phyloP scores from a whole-genome alignment of 2,797 vertebrate species.

The Muscicapa striata region DNA sequence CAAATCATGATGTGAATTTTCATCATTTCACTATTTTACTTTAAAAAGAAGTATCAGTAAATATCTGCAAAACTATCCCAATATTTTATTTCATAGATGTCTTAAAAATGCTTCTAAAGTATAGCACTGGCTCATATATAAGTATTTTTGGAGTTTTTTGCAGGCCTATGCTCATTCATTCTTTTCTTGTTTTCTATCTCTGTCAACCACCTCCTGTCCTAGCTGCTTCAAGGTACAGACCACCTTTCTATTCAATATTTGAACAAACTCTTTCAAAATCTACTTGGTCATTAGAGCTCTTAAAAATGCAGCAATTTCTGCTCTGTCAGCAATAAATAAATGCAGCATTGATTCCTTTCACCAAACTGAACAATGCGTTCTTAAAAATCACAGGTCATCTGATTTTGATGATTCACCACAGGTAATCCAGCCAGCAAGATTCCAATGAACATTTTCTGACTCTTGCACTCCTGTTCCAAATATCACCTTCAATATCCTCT shows the following conservation, averaged over 20 bases:
- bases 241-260: neutral
- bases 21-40: neutral
- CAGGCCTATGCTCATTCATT: neutral
- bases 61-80: neutral
- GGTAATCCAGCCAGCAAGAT: neutral
- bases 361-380: slow-evolving; percentile 31
- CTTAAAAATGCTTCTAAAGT: neutral
- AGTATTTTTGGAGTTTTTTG: neutral
- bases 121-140: neutral
- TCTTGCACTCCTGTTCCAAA: neutral
- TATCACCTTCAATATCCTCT: neutral
- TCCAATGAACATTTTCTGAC: neutral
- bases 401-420: slow-evolving; percentile 25
- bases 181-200: neutral
- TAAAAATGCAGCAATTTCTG: slow-evolving; percentile 13
- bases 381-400: slow-evolving; percentile 36
- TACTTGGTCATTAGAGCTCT: neutral
- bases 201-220: neutral
- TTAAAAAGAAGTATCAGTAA: neutral
- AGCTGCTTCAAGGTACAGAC: neutral
- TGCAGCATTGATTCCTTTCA: slow-evolving; percentile 37
- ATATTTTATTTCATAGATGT: neutral
- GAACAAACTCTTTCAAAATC: neutral
- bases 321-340: slow-evolving; percentile 39
- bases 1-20: neutral